Base-by-base conservation (phyloP, 2,888 invertebrate species). In the Trisateles emortualis region DNA sequence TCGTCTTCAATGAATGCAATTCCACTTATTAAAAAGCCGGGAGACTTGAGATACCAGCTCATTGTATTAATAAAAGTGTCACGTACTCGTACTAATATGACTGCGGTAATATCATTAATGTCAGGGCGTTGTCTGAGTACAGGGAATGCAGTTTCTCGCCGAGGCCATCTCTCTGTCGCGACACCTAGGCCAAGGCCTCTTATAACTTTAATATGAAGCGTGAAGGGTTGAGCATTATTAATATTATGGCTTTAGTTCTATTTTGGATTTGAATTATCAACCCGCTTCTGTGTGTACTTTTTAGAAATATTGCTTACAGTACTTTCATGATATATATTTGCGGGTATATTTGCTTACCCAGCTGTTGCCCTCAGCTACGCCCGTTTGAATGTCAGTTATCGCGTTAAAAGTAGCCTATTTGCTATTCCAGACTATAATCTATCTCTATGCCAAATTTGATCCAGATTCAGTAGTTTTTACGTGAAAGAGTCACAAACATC, bases 91-190 rank as follows among this genome's bases (percentile, higher is more conserved):
- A 26, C 8, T 26, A 4, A 6, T 26, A 4, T 26, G 19, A 19
- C 5, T 5, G 19, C 2, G 19, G 8, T 51, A 45, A 49, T 45
- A n/a, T 32, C 13, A 61, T 61, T 58, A 36, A n/a, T 40, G 13
- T 44, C 59, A 52, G 26, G 40, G 16, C 14, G 16, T 5, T 52
- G 36, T 42, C 1, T 19, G 16, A 43, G 19, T 11, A 52, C 24
- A 9, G 6, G 24, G 36, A 56, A 63, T 59, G 59, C 63, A 56
- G 47, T 53, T 30, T 10, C 22, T 32, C 41, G 33, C n/a, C 35
- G 32, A 65, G 44, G 55, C 47, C 51, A 49, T 54, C 32, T 52
- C 39, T 22, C 6, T 39, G 47, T 51, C 38, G 24, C 36, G 33
- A 38, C 48, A 41, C 35, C 29, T 29, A 58, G 47, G 39, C 39